phyloP scores from a whole-genome alignment of 2,888 invertebrate genomes.

The Phytoseiulus persimilis region DNA sequence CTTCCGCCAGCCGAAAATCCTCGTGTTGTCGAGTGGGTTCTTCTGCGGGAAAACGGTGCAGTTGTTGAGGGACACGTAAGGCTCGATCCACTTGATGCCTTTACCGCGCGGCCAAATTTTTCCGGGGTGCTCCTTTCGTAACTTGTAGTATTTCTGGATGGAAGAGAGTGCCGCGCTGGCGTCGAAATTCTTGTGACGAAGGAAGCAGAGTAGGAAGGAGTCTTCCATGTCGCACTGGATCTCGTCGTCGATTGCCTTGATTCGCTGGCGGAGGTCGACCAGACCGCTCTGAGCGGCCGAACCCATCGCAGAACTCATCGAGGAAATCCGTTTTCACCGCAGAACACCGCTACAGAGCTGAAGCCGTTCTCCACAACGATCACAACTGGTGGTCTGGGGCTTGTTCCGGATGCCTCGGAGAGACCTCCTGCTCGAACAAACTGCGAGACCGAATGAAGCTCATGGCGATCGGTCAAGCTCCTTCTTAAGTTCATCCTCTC shows the following conservation, averaged over 20 bases:
- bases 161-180: background rate
- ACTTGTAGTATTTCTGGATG: slow-evolving; percentile 24
- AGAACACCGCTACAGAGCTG: too few relatives aligned
- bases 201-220: background rate
- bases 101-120: slow-evolving; percentile 30
- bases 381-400: too few relatives aligned
- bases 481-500: too few relatives aligned
- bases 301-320: too few relatives aligned
- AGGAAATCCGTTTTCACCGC: too few relatives aligned
- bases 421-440: too few relatives aligned
- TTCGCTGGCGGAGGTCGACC: background rate
- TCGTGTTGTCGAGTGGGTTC: background rate
- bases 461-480: too few relatives aligned
- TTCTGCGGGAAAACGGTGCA: slow-evolving; percentile 12
- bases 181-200: slow-evolving; percentile 14
- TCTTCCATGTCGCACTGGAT: slow-evolving; percentile 21
- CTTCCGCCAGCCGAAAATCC: slow-evolving; percentile 18
- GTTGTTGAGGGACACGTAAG: slow-evolving; percentile 12
- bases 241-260: background rate
- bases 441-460: too few relatives aligned
- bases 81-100: slow-evolving; percentile 27
- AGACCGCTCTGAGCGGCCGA: background rate
- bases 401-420: too few relatives aligned
- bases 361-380: too few relatives aligned
- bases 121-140: slow-evolving; percentile 19